Evolutionary conservation across 2,888 invertebrate species (phyloP), one percentile per base, ranked within the genome.

Genomic region (Temnothorax unifasciatus): DNA sequence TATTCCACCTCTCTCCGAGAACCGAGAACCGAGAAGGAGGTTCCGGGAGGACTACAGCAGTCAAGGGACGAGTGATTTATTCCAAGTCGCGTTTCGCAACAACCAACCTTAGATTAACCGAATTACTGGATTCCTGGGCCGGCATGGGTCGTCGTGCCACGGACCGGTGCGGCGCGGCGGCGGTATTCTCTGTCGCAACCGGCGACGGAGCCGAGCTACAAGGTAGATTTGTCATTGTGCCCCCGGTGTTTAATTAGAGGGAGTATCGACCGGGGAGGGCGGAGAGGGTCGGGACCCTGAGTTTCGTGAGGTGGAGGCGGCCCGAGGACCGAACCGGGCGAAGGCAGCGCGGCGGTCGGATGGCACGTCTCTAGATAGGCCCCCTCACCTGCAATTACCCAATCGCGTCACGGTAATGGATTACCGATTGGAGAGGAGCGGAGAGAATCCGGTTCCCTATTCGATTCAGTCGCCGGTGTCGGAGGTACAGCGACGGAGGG

Each of bases 331-430:
- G 88, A 89, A 85, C 83, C 83, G 88, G 74, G 61, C 69, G 84
- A 84, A 85, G 88, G 82, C 82, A 84, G 77, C 83, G 41, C 41
- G 8, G 41, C 41, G 88, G 82, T 88, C 82, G 85, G 89, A 86
- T 88, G 89, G 91, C 92, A 91, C 92, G 92, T 92, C 91, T 92
- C 93, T 89, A 88, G 92, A 93, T 93, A 90, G 92, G 91, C 90
- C 92, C 92, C 92, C 92, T 93, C 93, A 92, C 93, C 93, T 93
- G 92, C 93, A 93, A 93, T 93, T 93, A 93, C 91, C 93, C 92
- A 94, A 93, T 94, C 92, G 93, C 92, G 91, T 93, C 90, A 91
- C 89, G 91, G 92, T 94, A 93, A 94, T 94, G 93, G 93, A 94
- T 93, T 93, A 93, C 93, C 92, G 92, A 93, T 93, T 90, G 90